phyloP scores from a whole-genome alignment of 2,797 vertebrate species.

The Rhynchotus rufescens region DNA sequence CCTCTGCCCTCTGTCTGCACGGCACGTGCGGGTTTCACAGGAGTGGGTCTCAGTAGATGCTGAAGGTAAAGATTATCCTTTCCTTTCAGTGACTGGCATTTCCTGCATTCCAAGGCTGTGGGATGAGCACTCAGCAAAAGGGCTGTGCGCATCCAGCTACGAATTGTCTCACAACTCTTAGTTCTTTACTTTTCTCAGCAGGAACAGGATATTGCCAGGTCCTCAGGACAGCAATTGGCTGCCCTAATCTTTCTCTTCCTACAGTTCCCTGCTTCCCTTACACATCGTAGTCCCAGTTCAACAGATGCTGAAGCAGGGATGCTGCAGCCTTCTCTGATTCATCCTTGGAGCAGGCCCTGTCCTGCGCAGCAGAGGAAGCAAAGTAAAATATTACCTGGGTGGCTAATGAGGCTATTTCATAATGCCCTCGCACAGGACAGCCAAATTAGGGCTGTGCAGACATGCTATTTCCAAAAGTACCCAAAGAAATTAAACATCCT shows the following conservation, averaged over 20 bases:
- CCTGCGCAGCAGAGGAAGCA: conserved; percentile 39
- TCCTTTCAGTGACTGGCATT: rapidly evolving
- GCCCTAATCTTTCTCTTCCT: conserved; percentile 47
- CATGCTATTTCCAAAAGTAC: conserved; percentile 2
- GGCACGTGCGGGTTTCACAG: not conserved
- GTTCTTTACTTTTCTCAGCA: not conserved
- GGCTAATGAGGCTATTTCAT: conserved; percentile 47
- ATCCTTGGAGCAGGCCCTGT: conserved; percentile 53
- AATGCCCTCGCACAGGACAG: not conserved
- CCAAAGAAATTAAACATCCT: conserved; percentile 13
- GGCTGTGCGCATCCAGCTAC: not conserved
- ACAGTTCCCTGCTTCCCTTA: conserved; percentile 5
- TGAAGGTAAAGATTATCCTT: not conserved
- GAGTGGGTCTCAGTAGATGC: not conserved
- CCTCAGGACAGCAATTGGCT: conserved; percentile 22
- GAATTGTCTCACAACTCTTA: not conserved
- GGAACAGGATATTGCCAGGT: conserved; percentile 6
- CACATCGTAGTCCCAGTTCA: not conserved
- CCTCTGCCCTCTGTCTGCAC: not conserved
- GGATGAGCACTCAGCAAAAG: not conserved
- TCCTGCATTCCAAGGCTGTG: not conserved
- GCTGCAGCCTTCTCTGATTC: conserved; percentile 57
- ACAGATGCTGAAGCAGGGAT: conserved; percentile 35
- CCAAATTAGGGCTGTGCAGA: conserved; percentile 3
- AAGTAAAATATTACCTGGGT: not conserved